Conservation (phyloP, 2,113 vertebrate species). For the Tursiops truncatus region DNA sequence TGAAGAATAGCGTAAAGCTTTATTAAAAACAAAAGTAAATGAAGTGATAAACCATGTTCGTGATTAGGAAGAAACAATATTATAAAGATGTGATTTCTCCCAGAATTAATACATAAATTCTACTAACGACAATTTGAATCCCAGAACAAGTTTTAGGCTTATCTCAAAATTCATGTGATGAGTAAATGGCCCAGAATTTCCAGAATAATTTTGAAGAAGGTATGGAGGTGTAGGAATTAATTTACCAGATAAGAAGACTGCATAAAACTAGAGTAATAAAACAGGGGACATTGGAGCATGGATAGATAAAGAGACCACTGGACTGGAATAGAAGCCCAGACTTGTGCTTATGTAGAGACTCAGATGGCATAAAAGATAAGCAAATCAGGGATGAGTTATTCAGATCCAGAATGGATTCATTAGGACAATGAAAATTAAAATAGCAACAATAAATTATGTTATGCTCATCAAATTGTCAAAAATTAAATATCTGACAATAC, state of each 20-base stretch:
- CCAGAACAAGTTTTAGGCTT: background rate
- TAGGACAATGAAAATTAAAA: background rate
- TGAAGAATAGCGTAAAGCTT: background rate
- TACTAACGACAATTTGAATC: background rate
- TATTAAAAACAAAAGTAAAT: background rate
- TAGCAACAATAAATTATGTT: background rate
- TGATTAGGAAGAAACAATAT: background rate
- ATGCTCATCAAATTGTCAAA: background rate
- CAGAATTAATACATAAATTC: background rate
- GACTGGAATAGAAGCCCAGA: background rate
- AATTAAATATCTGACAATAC: background rate
- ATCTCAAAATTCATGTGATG: background rate
- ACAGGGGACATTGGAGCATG: no score
- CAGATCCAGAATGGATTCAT: background rate
- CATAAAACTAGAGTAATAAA: background rate
- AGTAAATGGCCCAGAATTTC: background rate
- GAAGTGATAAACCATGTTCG: background rate
- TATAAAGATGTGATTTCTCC: background rate
- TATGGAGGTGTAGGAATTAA: background rate
- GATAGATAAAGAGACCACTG: background rate
- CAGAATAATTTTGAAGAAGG: background rate
- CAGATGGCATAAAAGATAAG: background rate
- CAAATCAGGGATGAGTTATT: background rate
- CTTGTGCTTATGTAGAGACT: background rate
- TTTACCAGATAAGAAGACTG: background rate